Evolutionary conservation across 2,113 vertebrate species (phyloP).

Genomic region (Sylvilagus bachmani): DNA sequence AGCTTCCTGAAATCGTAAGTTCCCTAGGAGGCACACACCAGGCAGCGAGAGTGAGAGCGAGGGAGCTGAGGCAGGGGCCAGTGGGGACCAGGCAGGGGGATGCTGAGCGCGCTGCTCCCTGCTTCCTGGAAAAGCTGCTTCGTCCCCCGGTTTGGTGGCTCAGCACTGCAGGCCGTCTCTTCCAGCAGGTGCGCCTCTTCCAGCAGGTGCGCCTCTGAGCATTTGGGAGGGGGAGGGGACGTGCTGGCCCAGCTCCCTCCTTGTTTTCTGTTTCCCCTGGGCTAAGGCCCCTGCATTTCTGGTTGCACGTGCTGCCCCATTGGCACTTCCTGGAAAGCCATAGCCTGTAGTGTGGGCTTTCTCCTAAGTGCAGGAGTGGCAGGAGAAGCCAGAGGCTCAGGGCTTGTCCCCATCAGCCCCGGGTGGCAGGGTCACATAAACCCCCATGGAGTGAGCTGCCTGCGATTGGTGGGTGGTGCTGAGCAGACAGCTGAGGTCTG

Average conservation of each 20-base stretch:
- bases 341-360: neutral
- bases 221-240: neutral
- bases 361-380: neutral
- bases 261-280: neutral
- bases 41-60: neutral
- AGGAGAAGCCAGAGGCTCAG: neutral
- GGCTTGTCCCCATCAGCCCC: neutral
- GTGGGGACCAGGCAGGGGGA: too few species aligned
- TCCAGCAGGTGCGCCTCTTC: accelerated
- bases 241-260: neutral
- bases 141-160: neutral
- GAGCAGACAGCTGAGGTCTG: neutral
- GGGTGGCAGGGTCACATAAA: neutral
- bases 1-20: neutral
- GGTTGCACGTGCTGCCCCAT: accelerated
- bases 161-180: neutral
- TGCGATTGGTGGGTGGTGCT: accelerated
- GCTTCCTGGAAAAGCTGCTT: neutral
- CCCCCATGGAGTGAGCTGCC: neutral
- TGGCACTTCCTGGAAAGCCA: neutral
- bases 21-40: neutral
- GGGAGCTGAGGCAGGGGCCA: neutral
- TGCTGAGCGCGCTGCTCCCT: accelerated
- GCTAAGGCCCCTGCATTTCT: neutral
- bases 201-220: neutral